Percentiles rank a stretch among this genome's conserved stretches.
phyloP scores from a whole-genome alignment of 2,113 vertebrate species.

The Myrmecobius fasciatus region DNA sequence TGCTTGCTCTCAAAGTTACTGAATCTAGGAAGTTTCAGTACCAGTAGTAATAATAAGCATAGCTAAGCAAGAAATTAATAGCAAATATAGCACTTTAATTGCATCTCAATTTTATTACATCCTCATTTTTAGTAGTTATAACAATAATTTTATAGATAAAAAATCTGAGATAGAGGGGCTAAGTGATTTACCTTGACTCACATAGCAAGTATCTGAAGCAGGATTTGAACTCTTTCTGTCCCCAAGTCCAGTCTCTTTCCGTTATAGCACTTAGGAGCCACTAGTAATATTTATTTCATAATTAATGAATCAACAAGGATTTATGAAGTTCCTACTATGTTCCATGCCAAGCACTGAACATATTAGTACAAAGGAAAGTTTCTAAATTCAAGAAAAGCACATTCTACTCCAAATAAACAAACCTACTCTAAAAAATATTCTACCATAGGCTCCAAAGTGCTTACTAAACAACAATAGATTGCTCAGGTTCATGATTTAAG shows the following conservation, averaged over 20 bases:
- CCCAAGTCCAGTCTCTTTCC: background rate
- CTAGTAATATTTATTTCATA: background rate
- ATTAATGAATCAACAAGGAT: background rate
- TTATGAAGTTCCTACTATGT: background rate
- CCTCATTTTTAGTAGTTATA: background rate
- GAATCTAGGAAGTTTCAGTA: background rate
- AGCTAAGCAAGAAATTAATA: background rate
- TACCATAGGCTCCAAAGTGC: background rate
- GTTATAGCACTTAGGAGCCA: background rate
- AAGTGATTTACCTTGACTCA: background rate
- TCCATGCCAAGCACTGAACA: background rate
- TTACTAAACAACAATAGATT: background rate
- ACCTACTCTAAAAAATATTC: conserved; percentile 31
- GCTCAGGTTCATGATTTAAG: background rate
- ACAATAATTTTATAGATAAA: background rate
- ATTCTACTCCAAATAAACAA: conserved; percentile 35
- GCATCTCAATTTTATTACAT: background rate
- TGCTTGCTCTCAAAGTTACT: background rate
- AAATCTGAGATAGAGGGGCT: background rate
- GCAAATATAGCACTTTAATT: background rate
- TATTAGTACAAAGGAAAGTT: conserved; percentile 23
- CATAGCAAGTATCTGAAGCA: background rate
- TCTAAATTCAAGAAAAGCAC: conserved; percentile 18
- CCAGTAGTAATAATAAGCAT: background rate
- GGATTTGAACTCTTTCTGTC: background rate